phyloP scores from a whole-genome alignment of 2,113 vertebrate species.

The Phylloscopus trochiloides region DNA sequence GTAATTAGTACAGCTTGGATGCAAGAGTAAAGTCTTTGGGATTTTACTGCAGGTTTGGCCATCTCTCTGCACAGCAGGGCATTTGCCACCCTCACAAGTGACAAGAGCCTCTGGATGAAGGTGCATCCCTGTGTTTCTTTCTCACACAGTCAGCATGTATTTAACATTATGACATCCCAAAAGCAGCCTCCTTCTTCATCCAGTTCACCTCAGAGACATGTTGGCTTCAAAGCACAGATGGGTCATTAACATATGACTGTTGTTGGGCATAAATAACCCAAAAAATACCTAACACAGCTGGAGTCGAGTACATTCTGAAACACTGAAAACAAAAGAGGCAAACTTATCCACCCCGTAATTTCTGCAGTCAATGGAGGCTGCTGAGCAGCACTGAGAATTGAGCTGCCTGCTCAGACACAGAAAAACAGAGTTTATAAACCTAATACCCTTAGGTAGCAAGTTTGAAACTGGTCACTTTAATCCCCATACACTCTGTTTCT shows the following conservation, averaged over 20 bases:
- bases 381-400: background rate
- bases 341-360: constrained; percentile 48
- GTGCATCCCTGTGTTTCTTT: background rate
- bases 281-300: constrained; percentile 68
- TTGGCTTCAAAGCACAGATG: constrained; percentile 58
- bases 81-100: accelerated
- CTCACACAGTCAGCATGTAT: background rate
- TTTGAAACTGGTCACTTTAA: background rate
- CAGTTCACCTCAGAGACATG: constrained; percentile 20
- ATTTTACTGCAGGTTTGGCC: background rate
- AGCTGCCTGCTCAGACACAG: background rate
- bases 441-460: background rate
- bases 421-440: background rate
- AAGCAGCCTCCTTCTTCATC: background rate
- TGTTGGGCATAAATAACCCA: constrained; percentile 60
- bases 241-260: constrained; percentile 65
- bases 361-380: constrained; percentile 43
- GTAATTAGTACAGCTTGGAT: background rate
- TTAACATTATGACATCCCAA: background rate
- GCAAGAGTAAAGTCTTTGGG: background rate
- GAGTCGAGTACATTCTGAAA: constrained; percentile 50
- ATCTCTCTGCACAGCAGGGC: background rate
- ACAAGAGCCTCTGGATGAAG: background rate
- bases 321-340: constrained; percentile 54
- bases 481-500: accelerated